A percentile compares a stretch with the other conserved stretches of the same genome.
These are phyloP conservation scores for Oxygymnocypris stewartii DNA, from an alignment of 2,113 vertebrate species.

Conservation along the genomic window DNA sequence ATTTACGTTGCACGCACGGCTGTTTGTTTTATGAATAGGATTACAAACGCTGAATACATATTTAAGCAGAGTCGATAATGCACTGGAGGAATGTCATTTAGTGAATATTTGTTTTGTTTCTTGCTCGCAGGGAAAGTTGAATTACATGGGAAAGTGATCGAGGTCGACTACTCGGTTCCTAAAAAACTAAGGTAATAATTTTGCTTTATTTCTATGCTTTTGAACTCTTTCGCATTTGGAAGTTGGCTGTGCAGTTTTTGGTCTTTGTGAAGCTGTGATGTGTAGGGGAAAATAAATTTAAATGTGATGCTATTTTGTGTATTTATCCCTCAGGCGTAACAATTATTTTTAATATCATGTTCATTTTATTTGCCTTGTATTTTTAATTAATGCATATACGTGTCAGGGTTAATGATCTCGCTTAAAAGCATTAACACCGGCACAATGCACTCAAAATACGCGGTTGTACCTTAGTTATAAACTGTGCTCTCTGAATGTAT, in stretches of 20 bases:
- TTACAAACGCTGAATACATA: background rate
- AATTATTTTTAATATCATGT: background rate
- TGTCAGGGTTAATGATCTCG: background rate
- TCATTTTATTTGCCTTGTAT: background rate
- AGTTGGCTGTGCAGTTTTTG: background rate
- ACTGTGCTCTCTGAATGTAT: background rate
- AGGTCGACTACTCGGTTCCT: conserved; percentile 78
- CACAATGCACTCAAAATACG: background rate
- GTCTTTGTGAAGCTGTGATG: background rate
- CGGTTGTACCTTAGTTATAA: background rate
- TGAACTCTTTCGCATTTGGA: background rate
- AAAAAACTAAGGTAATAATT: conserved; percentile 89
- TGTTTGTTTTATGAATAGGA: background rate
- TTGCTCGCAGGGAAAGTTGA: conserved; percentile 75
- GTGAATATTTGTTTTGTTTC: conserved; percentile 11
- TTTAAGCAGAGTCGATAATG: background rate
- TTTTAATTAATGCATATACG: background rate
- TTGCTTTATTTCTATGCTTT: background rate
- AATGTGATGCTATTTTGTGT: background rate
- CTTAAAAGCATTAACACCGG: background rate
- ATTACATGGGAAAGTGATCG: conserved; percentile 94
- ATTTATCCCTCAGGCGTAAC: background rate
- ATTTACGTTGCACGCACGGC: conserved; percentile 9
- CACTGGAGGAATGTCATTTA: background rate
- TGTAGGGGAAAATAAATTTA: background rate